A percentile compares a stretch with the other conserved stretches of the same genome.
phyloP scores from a whole-genome alignment of 2,888 invertebrate species.

The Ferrisia virgata region DNA sequence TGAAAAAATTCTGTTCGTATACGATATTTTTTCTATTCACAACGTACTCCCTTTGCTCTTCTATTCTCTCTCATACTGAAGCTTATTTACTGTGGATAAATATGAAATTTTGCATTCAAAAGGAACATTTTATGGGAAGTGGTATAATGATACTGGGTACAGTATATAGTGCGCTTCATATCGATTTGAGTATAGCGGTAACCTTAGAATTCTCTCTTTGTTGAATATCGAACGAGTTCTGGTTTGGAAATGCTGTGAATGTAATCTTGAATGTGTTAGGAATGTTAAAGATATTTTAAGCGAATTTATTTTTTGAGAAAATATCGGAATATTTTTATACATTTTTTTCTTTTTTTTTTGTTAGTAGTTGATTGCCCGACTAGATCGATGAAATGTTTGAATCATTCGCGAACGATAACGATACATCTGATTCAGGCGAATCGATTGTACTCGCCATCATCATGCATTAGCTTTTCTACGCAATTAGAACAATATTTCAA shows the following conservation, averaged over 20 bases:
- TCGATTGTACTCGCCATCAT: no score
- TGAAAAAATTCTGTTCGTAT: background rate
- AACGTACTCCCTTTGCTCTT: background rate
- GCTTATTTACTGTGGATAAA: background rate
- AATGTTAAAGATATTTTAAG: background rate
- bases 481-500: no score
- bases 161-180: background rate
- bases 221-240: background rate
- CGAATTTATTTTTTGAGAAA: background rate
- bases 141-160: background rate
- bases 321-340: background rate
- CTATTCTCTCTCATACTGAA: background rate
- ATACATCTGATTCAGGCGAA: no score
- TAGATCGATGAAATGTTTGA: background rate
- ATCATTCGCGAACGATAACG: background rate
- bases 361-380: no score
- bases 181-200: background rate
- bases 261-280: background rate
- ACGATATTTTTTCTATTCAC: background rate
- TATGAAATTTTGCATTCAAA: conserved; percentile 5
- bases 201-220: background rate
- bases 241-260: background rate
- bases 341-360: no score
- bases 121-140: background rate
- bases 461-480: no score